These are phyloP conservation scores for Pygmarrhopalites habei DNA, from an alignment of 1,140 invertebrate species.

Conservation along the genomic window DNA sequence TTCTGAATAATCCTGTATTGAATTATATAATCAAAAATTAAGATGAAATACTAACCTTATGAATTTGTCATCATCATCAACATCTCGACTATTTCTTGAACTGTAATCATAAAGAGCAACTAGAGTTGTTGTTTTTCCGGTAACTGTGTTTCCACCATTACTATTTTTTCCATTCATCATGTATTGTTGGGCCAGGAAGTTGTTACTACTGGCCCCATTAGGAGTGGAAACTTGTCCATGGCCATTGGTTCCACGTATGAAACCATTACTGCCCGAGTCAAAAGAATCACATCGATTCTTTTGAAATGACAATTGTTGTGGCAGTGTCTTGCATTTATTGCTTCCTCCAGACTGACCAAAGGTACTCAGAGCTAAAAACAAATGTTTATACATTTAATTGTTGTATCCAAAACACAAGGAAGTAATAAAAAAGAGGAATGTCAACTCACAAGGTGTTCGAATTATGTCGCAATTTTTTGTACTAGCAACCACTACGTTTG, in stretches of 20 bases:
- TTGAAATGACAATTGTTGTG: slow-evolving; percentile 39
- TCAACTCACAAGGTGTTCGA: slow-evolving; percentile 37
- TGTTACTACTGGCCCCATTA: slow-evolving; percentile 28
- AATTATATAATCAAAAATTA: too few relatives aligned
- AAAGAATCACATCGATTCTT: slow-evolving; percentile 36
- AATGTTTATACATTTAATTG: too few relatives aligned
- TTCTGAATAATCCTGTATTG: too few relatives aligned
- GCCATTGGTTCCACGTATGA: slow-evolving; percentile 13
- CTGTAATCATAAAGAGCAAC: slow-evolving; percentile 87
- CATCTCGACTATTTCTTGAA: slow-evolving; percentile 78
- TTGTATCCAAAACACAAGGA: too few relatives aligned
- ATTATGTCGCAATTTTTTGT: slow-evolving; percentile 40
- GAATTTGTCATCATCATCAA: too few relatives aligned
- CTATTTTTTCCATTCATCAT: slow-evolving; percentile 1
- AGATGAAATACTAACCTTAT: too few relatives aligned
- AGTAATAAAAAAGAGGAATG: too few relatives aligned
- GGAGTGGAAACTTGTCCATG: slow-evolving; percentile 35
- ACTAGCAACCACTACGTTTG: slow-evolving; percentile 34
- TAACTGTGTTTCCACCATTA: slow-evolving; percentile 17
- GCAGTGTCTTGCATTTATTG: slow-evolving; percentile 39
- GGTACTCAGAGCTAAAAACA: slow-evolving; percentile 33
- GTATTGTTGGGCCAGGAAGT: slow-evolving; percentile 31
- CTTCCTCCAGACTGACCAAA: slow-evolving; percentile 34
- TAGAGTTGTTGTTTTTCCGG: slow-evolving; percentile 63
- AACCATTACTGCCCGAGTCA: slow-evolving; percentile 31